Evolutionary conservation across 2,113 vertebrate genomes (phyloP), one percentile per base, ranked within the genome.

Genomic region (Paralichthys olivaceus): DNA sequence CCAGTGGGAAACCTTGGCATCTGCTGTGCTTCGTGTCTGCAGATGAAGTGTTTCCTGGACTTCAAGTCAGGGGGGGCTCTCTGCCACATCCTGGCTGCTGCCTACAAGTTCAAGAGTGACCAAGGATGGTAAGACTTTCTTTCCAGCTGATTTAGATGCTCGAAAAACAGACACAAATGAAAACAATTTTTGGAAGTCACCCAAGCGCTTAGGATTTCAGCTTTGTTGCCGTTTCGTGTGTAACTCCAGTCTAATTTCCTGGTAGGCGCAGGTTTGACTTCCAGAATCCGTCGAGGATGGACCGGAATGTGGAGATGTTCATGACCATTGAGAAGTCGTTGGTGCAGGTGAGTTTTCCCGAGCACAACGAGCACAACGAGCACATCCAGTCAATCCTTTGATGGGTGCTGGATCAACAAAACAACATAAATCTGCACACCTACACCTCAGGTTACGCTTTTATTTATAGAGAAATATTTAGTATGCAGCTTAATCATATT

Each of bases 91-190:
- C 94, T 99, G 87, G 98, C 98, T 83, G 96, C 98, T 26, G 98
- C 97, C 79, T 99, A 99, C 94, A 99, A 99, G 89, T 99, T 99
- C 91, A 99, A 99, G 94, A 99, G 97, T 85, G 98, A 99, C 93
- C 98, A 99, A 91, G 98, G 98, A 95, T 99, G 98, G 98, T 99
- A 94, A 96, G 96, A 64, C 76, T 72, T 83, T 90, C 78, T 75
- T 83, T 89, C 69, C 28, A 58, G 58, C 74, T 67, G 74, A n/a
- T 43, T 25, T n/a, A 40, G 45, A 49, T 69, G 4, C 15, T 45
- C 20, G 17, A 40, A 2, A 32, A 14, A 57, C 6, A 32, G 5
- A 56, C 4, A 23, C 3, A 29, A 40, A 5, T 23, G 1, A 29
- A 22, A 51, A 22, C 12, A 7, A 19, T 13, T 20, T 23, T 8